Conservation (phyloP, 2,113 vertebrate genomes). For the Sinocyclocheilus rhinocerous region DNA sequence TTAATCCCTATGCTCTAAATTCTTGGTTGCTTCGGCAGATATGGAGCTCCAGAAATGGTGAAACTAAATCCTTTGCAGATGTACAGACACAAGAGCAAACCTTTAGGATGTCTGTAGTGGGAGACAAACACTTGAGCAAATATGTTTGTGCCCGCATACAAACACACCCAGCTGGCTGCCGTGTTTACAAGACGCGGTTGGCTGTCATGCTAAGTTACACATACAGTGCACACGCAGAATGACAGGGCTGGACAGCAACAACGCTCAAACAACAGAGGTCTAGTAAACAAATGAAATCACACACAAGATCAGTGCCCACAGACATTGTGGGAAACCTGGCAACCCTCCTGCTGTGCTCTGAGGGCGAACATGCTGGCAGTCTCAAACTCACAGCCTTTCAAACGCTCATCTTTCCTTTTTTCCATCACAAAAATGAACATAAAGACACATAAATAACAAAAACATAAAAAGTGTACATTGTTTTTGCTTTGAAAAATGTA, state of each 20-base stretch:
- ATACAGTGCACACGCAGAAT: not conserved
- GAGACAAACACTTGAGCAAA: constrained; percentile 33
- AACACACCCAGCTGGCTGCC: not conserved
- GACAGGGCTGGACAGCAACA: not conserved
- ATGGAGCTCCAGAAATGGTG: not conserved
- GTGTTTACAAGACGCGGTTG: constrained; percentile 29
- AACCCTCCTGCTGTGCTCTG: not conserved
- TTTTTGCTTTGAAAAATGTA: not conserved
- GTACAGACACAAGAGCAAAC: not conserved
- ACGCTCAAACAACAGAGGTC: constrained; percentile 41
- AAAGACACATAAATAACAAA: not conserved
- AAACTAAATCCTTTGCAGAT: constrained; percentile 8
- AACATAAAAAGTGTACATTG: not conserved
- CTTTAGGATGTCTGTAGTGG: not conserved
- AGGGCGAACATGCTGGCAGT: not conserved
- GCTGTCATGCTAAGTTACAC: constrained; percentile 13
- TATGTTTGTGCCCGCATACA: not conserved
- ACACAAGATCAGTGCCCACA: not conserved
- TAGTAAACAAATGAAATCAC: constrained; percentile 27
- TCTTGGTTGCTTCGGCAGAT: not conserved
- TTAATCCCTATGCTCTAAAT: not conserved
- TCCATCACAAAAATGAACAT: not conserved
- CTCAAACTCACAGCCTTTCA: not conserved
- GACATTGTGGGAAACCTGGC: not conserved
- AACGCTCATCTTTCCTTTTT: not conserved